Evolutionary conservation across 2,797 vertebrate species (phyloP), one percentile per base, ranked within the genome.

Genomic region (Gobio occitaniae): DNA sequence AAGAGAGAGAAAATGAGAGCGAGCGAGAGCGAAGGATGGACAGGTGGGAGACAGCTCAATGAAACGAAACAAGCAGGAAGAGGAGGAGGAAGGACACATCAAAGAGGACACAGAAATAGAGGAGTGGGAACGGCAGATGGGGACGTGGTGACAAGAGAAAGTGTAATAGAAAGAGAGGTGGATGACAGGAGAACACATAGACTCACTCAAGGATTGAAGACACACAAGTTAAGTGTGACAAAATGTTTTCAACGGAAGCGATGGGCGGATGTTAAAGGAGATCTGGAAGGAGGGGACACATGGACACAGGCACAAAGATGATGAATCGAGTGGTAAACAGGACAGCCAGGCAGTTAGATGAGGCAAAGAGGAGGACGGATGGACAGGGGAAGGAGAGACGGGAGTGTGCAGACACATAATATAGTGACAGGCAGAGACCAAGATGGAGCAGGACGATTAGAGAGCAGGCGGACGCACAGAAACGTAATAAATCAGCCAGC

Each of bases 401-500:
- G 56, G 80, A 54, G 78, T 74, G 38, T 68, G 70, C 86, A 88
- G 87, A 89, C 66, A 70, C 85, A 89, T n/a, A 13, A 87, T 87
- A 79, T 5, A 85, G 86, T 89, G 92, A 92, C 91, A 85, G 90
- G 86, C 78, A 13, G 86, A 86, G 87, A 86, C 61, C 71, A 89
- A 91, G 93, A 94, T 84, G 89, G 87, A 89, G 88, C 68, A 69
- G 84, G 13, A 69, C 63, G 87, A 91, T 88, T 86, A 88, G 70
- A 74, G 63, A 56, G 70, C 82, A 69, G 85, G 75, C 54, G 61
- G 84, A 80, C 78, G 32, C 17, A 21, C n/a, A n/a, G 72, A 80
- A 78, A 81, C 52, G 86, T 89, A 92, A 94, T 93, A 93, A 94
- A 94, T 93, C 92, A 92, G 89, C 71, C 85, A n/a, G 86, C 16